Base-by-base conservation (phyloP, 2,797 vertebrate species). In the Sciurus carolinensis region DNA sequence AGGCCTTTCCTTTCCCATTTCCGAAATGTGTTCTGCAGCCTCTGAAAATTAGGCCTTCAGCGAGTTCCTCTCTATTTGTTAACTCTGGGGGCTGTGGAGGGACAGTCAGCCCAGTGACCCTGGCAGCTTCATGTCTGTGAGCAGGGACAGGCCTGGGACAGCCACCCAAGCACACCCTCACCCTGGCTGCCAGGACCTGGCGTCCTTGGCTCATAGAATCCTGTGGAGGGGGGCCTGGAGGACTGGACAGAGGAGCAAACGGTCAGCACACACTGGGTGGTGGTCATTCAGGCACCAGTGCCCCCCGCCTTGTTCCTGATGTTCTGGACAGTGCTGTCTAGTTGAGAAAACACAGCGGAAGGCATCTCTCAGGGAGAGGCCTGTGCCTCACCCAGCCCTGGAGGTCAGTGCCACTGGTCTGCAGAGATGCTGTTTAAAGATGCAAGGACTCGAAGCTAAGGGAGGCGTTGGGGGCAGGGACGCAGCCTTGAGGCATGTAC, bases 1-100 rank as follows among this genome's bases (percentile, higher is more conserved):
- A 24, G 2, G 33, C 36, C 52, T 50, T 54, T 72, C 66, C 7
- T 50, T 52, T 86, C 50, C 52, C n/a, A 4, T 76, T 88, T 87
- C 71, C 52, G 57, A 96, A 75, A 73, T 26, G 73, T 93, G 50
- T 75, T 95, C 91, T 66, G 77, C 36, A 15, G 14, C 83, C 76
- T 76, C 67, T 54, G 83, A 42, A 83, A 87, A 62, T 95, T 12
- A 54, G 36, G 24, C 93, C 89, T 89, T 89, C 33, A 7, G n/a
- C 44, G 20, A 69, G 17, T 57, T 44, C 50, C 39, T 90, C 75
- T 89, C 3, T 20, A 13, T 54, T 20, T 67, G 73, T 52, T 76
- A 52, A 77, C 33, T 57, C 76, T 15, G 39, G 33, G 44, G 86
- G 82, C 59, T 86, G 86, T 75, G 6, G 50, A 77, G 24, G 72